Evolutionary conservation across 2,888 invertebrate genomes (phyloP), one percentile per base, ranked within the genome.

Genomic region (Calameuta pallipes): DNA sequence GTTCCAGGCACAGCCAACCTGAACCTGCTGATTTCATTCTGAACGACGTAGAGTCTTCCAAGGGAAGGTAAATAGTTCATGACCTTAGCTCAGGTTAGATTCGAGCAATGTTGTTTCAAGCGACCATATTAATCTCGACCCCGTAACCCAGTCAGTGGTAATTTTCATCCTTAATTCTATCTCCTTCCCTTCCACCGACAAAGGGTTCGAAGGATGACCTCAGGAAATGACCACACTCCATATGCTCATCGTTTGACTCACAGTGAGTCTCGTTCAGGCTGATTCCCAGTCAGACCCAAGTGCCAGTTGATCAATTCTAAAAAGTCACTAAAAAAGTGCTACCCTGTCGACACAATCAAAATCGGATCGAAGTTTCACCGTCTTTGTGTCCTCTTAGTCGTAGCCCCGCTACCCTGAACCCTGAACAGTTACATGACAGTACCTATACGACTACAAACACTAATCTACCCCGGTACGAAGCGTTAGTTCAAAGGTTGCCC

Each of bases 401-500:
- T 9, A 9, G 23, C 9, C 2, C 15, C 71, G 9, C 71, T 31
- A 30, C 31, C 71, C 71, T 71, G n/a, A 33, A 31, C 71, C 30
- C 4, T 23, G 71, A 71, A 1, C 30, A 13, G 71, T 56, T 56
- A 56, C 56, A 56, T 23, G 23, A 23, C 56, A 56, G 56, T 56
- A 9, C 56, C 23, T 56, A 56, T 56, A 56, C 56, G 56, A 23
- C 56, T 56, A 56, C 56, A 56, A 56, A 56, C 56, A 23, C 56
- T 56, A 23, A 56, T 56, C 56, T 56, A 80, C 87, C 86, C 85
- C 87, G 84, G 88, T 87, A 87, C 85, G 86, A 82, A 85, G 83
- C 83, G 82, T 83, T 84, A 89, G 90, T 88, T 89, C 90, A 90
- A 90, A 90, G 90, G 89, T 86, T 86, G 85, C 82, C 82, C 88